phyloP scores from a whole-genome alignment of 1,140 invertebrate genomes.

The Meloidogyne chitwoodi region DNA sequence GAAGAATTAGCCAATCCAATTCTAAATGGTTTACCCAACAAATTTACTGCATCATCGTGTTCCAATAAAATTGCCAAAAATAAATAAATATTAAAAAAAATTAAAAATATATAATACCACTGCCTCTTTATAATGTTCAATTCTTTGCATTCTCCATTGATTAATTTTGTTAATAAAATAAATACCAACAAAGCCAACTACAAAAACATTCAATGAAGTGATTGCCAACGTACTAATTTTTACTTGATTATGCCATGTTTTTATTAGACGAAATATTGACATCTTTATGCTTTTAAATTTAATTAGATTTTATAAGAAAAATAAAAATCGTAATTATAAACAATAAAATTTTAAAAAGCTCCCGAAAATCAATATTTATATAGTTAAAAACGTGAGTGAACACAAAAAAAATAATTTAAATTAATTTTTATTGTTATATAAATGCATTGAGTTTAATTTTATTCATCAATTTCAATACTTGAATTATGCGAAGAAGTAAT shows the following conservation, averaged over 20 bases:
- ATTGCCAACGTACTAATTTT: not conserved
- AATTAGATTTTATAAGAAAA: too few relatives aligned
- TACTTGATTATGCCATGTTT: not conserved
- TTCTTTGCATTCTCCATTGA: not conserved
- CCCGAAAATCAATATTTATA: not conserved
- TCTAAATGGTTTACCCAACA: constrained; percentile 47
- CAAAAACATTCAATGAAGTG: not conserved
- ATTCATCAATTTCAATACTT: not conserved
- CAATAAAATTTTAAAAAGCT: too few relatives aligned
- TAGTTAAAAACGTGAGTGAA: too few relatives aligned
- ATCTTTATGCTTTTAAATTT: not conserved
- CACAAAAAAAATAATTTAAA: constrained; percentile 9
- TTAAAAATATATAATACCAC: not conserved
- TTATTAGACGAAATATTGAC: not conserved
- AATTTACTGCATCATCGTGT: constrained; percentile 40
- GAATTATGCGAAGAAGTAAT: not conserved
- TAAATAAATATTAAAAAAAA: not conserved
- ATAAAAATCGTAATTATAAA: too few relatives aligned
- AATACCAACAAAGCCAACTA: not conserved
- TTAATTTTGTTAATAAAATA: not conserved
- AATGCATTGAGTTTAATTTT: not conserved
- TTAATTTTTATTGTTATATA: not conserved
- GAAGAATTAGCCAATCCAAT: constrained; percentile 49
- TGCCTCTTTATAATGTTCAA: constrained; percentile 9
- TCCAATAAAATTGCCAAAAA: constrained; percentile 39